Evolutionary conservation across 2,797 vertebrate species (phyloP).

Genomic region (Acanthiza pusilla): DNA sequence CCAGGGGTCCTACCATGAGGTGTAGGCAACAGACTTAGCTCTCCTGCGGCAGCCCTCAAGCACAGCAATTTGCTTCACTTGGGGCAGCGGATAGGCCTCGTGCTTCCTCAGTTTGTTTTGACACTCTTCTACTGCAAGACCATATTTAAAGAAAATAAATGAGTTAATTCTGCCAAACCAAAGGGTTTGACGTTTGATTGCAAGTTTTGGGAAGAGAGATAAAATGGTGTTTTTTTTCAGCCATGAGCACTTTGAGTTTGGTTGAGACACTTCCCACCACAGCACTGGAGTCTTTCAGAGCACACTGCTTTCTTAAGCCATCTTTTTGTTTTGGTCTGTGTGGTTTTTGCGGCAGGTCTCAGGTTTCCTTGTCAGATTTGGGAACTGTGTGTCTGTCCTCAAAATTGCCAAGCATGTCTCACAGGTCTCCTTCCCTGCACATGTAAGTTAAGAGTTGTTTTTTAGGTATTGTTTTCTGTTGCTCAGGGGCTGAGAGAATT

Average conservation of each 20-base stretch:
- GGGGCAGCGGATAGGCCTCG: accelerated
- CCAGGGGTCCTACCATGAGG: not conserved
- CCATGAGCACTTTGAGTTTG: not conserved
- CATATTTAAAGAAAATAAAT: not conserved
- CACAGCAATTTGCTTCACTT: not conserved
- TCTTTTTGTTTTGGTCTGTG: not conserved
- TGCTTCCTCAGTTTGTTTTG: not conserved
- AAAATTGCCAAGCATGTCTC: not conserved
- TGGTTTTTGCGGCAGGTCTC: not conserved
- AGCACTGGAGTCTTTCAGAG: not conserved
- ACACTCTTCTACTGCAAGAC: accelerated
- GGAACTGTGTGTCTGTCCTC: not conserved
- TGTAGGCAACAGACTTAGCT: not conserved
- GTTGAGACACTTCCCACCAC: not conserved
- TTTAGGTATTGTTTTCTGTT: not conserved
- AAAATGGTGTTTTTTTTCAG: not conserved
- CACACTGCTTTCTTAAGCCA: not conserved
- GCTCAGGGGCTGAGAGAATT: not conserved
- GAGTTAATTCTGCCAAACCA: not conserved
- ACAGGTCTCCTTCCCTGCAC: not conserved
- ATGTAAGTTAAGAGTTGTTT: not conserved
- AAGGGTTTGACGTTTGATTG: not conserved
- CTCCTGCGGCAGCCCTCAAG: not conserved
- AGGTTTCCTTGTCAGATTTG: not conserved
- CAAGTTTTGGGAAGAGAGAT: not conserved